Evolutionary conservation across 2,797 vertebrate species (phyloP), one percentile per base, ranked within the genome.

Genomic region (Silurus aristotelis): DNA sequence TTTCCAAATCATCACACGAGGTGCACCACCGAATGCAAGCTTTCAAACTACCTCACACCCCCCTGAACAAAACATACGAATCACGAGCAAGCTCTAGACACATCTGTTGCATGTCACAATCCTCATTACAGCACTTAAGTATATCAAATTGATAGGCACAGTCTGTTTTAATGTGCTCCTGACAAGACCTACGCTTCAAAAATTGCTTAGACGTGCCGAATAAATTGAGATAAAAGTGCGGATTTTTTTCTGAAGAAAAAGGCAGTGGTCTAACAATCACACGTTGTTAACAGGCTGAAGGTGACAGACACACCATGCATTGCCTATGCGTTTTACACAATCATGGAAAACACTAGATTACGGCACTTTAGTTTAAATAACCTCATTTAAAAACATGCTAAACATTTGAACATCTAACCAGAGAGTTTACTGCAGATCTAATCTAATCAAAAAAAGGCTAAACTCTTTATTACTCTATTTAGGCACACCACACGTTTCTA

Each of bases 101-200:
- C 48, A 56, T 76, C 73, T 76, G n/a, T 31, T 56, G 25, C 52
- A 76, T 52, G 56, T 27, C n/a, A 76, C 27, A 48, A 56, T 46
- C 38, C 43, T 76, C 72, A 55, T 75, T 75, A 76, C 5, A 56
- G n/a, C 13, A 55, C 48, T 75, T 75, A 55, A 75, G n/a, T 17
- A 27, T 27, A 56, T 56, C 7, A 76, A 31, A 31, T 19, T 27
- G 72, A 76, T 76, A 58, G 58, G 25, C 15, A 58, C 8, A 56
- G 73, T 27, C 73, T 58, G 73, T 58, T 58, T 52, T 27, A 58
- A 56, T 58, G 73, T 58, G 52, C 52, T 27, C 31, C 52, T 58
- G 31, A 31, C 73, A 31, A 76, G 73, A 58, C 55, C 27, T 20
- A 31, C 10, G 25, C 52, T 76, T 27, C 0, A 25, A 19, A 76